A percentile compares a stretch with the other conserved stretches of the same genome.
phyloP scores from a whole-genome alignment of 2,797 vertebrate genomes.

The Sebastes trivittatus region DNA sequence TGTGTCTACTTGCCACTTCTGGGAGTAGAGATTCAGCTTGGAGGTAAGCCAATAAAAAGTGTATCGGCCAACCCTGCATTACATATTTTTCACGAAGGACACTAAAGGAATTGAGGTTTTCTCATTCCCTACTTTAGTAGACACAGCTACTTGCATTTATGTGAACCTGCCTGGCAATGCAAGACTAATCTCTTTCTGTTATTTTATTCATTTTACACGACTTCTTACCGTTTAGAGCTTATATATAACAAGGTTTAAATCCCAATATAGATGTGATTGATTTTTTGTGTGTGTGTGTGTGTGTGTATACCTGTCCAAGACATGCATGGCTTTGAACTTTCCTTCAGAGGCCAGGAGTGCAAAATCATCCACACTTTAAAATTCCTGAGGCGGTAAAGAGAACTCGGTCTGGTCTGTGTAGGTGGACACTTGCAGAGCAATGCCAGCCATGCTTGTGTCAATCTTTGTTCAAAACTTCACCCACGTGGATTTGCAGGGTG shows the following conservation, averaged over 20 bases:
- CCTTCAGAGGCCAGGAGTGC: background rate
- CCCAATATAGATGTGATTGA: background rate
- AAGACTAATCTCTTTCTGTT: background rate
- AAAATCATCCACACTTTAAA: background rate
- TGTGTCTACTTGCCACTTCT: background rate
- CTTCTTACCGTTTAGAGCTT: background rate
- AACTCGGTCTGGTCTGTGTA: background rate
- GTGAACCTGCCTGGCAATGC: background rate
- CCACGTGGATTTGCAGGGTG: background rate
- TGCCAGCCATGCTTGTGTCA: background rate
- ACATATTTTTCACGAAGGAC: background rate
- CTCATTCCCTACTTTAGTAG: background rate
- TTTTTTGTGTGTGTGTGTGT: background rate
- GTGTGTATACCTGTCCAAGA: background rate
- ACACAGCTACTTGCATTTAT: background rate
- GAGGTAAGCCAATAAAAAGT: background rate
- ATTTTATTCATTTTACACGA: background rate
- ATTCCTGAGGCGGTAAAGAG: background rate
- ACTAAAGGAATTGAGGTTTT: background rate
- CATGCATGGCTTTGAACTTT: background rate
- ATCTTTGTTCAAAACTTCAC: conserved; percentile 1
- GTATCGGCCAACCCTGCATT: background rate
- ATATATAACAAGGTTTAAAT: background rate
- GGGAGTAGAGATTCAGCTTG: background rate
- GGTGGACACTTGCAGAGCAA: background rate